Evolutionary conservation across 2,797 vertebrate species (phyloP).

Genomic region (Pipistrellus kuhlii): DNA sequence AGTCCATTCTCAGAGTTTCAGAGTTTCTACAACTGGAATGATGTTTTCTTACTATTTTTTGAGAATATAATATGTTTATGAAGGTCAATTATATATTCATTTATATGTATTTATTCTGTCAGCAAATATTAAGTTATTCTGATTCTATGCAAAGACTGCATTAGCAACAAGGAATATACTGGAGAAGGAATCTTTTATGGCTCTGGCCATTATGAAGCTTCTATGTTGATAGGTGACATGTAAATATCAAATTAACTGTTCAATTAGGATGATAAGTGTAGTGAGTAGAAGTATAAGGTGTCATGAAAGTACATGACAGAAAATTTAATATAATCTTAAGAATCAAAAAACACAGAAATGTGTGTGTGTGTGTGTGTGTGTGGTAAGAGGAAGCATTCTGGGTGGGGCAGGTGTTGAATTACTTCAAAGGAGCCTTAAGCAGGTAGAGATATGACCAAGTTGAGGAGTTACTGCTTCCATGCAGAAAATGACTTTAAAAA

Average conservation of each 20-base stretch:
- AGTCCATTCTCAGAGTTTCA: background rate
- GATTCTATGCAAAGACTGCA: background rate
- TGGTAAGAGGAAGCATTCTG: background rate
- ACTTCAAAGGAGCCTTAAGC: background rate
- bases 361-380: background rate
- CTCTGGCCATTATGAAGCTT: background rate
- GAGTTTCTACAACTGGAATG: background rate
- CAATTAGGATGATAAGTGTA: background rate
- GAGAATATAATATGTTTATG: background rate
- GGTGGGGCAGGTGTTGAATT: background rate
- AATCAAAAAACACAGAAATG: background rate
- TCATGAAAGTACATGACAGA: background rate
- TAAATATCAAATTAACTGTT: background rate
- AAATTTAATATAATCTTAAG: background rate
- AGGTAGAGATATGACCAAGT: background rate
- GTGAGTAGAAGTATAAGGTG: background rate
- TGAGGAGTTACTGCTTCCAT: background rate
- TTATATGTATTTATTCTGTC: background rate
- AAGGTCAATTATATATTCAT: background rate
- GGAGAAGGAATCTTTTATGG: background rate
- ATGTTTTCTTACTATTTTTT: background rate
- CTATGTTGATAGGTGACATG: background rate
- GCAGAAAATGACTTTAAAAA: background rate
- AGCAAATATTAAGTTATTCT: background rate
- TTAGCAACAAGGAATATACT: background rate